phyloP scores from a whole-genome alignment of 2,797 vertebrate species.

The Sebastes paucispinis region DNA sequence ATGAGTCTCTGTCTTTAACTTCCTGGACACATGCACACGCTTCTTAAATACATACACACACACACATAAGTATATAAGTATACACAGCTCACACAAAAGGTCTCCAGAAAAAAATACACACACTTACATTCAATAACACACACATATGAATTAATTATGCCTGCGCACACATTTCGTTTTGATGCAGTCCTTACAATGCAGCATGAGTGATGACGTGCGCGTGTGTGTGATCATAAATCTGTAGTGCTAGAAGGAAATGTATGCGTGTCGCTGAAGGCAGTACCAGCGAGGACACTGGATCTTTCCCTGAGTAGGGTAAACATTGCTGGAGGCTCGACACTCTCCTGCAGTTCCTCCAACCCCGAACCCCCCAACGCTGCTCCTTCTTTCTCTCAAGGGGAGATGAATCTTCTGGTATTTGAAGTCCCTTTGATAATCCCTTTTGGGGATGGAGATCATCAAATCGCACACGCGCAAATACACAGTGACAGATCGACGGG shows the following conservation, averaged over 20 bases:
- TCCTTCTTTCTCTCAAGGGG: slow-evolving; percentile 23
- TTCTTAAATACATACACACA: not conserved
- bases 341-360: slow-evolving; percentile 3
- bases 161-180: slow-evolving; percentile 28
- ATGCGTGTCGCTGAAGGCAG: slow-evolving; percentile 40
- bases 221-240: slow-evolving; percentile 48
- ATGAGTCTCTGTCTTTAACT: slow-evolving; percentile 3
- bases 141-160: slow-evolving; percentile 23
- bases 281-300: slow-evolving; percentile 39
- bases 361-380: not conserved
- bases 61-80: not conserved
- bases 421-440: slow-evolving; percentile 29
- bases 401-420: slow-evolving; percentile 37
- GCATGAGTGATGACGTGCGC: slow-evolving; percentile 23
- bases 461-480: slow-evolving; percentile 18
- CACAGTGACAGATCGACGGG: slow-evolving; percentile 21
- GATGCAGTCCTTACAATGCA: slow-evolving; percentile 40
- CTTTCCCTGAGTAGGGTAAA: slow-evolving; percentile 56
- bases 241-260: slow-evolving; percentile 37
- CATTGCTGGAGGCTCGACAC: slow-evolving; percentile 39
- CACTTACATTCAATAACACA: slow-evolving; percentile 5
- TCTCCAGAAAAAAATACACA: not conserved
- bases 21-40: not conserved
- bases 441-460: slow-evolving; percentile 18
- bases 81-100: not conserved